A percentile compares a stretch with the other conserved stretches of the same genome.
Conservation (phyloP, 2,113 vertebrate species). For the Oplegnathus fasciatus region DNA sequence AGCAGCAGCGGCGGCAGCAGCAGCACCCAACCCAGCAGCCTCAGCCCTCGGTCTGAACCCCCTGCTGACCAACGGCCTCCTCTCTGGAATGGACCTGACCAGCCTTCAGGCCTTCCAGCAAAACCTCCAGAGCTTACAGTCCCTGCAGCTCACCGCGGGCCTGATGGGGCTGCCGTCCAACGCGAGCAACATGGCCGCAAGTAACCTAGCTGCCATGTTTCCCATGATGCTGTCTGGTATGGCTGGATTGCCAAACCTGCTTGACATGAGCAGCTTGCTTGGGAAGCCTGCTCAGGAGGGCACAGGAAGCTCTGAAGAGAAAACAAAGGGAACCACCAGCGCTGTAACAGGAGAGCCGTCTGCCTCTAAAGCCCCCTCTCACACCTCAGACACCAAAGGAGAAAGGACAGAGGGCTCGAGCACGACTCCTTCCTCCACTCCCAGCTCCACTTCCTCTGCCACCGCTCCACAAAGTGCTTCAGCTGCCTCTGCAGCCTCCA, state of each 20-base stretch:
- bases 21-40: constrained; percentile 73
- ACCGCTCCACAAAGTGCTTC: constrained; percentile 87
- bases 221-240: constrained; percentile 98
- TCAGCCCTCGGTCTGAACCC: constrained; percentile 84
- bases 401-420: constrained; percentile 95
- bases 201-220: constrained; percentile 94
- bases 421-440: constrained; percentile 85
- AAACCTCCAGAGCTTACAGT: constrained; percentile 95
- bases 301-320: constrained; percentile 82
- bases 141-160: constrained; percentile 93
- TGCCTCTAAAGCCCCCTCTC: constrained; percentile 60
- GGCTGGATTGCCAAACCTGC: constrained; percentile 93
- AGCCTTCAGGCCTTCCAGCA: constrained; percentile 97
- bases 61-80: constrained; percentile 90
- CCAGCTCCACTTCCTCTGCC: constrained; percentile 88
- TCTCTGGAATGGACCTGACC: constrained; percentile 92
- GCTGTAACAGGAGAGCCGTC: constrained; percentile 80
- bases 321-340: constrained; percentile 85
- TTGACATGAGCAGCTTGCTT: constrained; percentile 90
- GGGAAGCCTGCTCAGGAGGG: constrained; percentile 87
- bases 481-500: constrained; percentile 80
- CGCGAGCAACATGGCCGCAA: constrained; percentile 88
- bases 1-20: constrained; percentile 71
- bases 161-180: constrained; percentile 93
- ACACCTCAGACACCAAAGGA: constrained; percentile 85